Evolutionary conservation across 2,113 vertebrate genomes (phyloP).

Genomic region (Chlamydotis undulata): DNA sequence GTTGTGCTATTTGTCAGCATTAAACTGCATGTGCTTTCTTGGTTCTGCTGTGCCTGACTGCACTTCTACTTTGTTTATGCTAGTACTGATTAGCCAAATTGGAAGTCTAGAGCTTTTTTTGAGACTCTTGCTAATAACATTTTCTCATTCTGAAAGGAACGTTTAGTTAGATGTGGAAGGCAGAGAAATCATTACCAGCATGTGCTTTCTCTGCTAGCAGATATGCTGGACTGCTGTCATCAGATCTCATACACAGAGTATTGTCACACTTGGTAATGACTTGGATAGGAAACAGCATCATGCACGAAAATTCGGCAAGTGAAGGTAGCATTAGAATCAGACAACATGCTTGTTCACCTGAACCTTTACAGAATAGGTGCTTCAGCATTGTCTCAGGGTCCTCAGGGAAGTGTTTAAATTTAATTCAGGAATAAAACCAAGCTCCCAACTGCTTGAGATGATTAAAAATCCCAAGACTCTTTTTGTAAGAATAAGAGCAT

Average conservation of each 20-base stretch:
- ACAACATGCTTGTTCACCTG: not conserved
- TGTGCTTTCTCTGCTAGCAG: not conserved
- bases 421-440: conserved; percentile 27
- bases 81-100: not conserved
- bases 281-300: not conserved
- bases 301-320: not conserved
- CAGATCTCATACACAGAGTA: not conserved
- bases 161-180: not conserved
- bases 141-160: not conserved
- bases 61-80: not conserved
- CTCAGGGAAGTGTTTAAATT: conserved; percentile 19
- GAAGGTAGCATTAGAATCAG: not conserved
- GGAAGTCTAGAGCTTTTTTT: not conserved
- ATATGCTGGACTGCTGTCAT: not conserved
- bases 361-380: not conserved
- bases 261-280: not conserved
- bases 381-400: not conserved
- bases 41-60: not conserved
- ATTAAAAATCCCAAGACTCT: conserved; percentile 25
- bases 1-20: not conserved
- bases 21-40: not conserved
- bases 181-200: not conserved
- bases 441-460: conserved; percentile 1
- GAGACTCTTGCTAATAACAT: not conserved
- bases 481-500: not conserved